Conservation (phyloP, 2,113 vertebrate species). For the Fregata magnificens region DNA sequence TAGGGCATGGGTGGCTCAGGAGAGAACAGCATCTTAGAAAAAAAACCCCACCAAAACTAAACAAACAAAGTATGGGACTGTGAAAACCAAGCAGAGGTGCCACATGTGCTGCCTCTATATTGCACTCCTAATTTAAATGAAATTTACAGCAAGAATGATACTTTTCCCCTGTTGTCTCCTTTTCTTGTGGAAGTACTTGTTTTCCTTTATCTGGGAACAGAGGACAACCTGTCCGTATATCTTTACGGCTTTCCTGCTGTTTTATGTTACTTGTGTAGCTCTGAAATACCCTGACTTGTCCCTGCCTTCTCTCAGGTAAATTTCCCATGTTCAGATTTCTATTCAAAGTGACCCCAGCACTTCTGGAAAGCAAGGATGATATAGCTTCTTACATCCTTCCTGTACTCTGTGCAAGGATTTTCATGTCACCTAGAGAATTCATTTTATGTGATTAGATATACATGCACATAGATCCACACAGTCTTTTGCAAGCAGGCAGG, state of each 20-base stretch:
- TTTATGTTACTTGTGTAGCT: slow-evolving; percentile 5
- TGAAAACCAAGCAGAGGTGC: neutral
- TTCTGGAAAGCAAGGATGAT: neutral
- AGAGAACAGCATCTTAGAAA: neutral
- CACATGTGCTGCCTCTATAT: neutral
- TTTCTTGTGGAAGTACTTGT: slow-evolving; percentile 4
- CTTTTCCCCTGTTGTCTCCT: neutral
- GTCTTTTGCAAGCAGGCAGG: neutral
- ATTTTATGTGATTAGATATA: neutral
- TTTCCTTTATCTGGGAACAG: slow-evolving; percentile 38
- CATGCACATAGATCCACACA: neutral
- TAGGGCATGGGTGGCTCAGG: neutral
- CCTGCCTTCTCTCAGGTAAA: neutral
- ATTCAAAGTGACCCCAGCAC: neutral
- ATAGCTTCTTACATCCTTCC: neutral
- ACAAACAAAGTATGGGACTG: neutral
- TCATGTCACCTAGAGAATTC: neutral
- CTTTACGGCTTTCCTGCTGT: neutral
- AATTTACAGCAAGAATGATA: slow-evolving; percentile 4
- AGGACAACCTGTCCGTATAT: neutral
- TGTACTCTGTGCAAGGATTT: neutral
- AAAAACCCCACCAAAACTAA: neutral
- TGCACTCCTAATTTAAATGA: neutral
- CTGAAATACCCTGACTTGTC: neutral
- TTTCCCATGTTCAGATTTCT: slow-evolving; percentile 10